These are phyloP conservation scores for Coelopa frigida DNA, from an alignment of 1,140 invertebrate genomes.

Conservation along the genomic window DNA sequence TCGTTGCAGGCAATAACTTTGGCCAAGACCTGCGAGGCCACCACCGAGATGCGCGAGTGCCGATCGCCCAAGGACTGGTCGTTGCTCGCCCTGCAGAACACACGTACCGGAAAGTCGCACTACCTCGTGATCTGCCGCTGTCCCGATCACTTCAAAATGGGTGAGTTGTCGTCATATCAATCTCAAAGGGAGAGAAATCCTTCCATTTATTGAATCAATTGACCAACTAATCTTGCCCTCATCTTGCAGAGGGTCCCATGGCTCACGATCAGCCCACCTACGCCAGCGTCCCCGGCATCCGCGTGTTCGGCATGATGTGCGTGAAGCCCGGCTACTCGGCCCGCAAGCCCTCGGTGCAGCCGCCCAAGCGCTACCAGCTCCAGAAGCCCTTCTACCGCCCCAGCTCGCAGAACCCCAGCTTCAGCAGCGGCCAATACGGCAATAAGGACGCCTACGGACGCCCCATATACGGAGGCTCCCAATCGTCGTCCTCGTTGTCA, in stretches of 20 bases:
- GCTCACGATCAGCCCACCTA: slow-evolving; percentile 89
- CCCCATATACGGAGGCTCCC: slow-evolving; percentile 28
- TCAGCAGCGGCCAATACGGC: slow-evolving; percentile 13
- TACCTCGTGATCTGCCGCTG: slow-evolving; percentile 90
- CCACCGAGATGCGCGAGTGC: slow-evolving; percentile 81
- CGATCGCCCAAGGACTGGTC: slow-evolving; percentile 85
- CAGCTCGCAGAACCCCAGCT: slow-evolving; percentile 8
- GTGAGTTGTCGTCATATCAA: slow-evolving; percentile 49
- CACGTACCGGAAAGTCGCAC: slow-evolving; percentile 86
- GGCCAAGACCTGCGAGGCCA: slow-evolving; percentile 88
- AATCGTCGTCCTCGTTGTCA: background rate
- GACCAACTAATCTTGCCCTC: too few relatives aligned
- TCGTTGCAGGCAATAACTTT: slow-evolving; percentile 62
- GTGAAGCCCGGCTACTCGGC: slow-evolving; percentile 47
- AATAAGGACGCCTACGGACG: slow-evolving; percentile 35
- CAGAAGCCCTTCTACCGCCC: slow-evolving; percentile 41
- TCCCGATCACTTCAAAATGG: slow-evolving; percentile 72
- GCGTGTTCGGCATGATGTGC: slow-evolving; percentile 92
- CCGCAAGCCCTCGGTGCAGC: slow-evolving; percentile 38
- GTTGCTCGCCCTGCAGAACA: slow-evolving; percentile 81
- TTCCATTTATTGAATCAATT: too few relatives aligned
- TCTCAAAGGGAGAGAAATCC: too few relatives aligned
- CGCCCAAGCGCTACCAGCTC: slow-evolving; percentile 39
- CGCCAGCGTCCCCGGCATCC: slow-evolving; percentile 83
- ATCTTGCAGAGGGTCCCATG: slow-evolving; percentile 75